These are phyloP conservation scores for Nannospalax galili DNA, from an alignment of 2,113 vertebrate genomes.

Conservation along the genomic window DNA sequence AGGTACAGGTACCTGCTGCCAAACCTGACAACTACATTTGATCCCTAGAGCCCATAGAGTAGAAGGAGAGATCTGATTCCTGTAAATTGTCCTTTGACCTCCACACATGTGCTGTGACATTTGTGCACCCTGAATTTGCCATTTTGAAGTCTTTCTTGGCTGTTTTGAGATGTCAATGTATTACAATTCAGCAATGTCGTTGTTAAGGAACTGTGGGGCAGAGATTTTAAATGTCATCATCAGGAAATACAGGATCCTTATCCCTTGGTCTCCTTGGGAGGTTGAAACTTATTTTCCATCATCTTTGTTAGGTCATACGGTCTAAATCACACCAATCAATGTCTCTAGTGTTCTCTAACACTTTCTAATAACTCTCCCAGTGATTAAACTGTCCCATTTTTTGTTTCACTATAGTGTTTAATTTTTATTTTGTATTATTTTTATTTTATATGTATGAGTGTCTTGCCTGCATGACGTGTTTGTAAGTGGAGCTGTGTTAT, in stretches of 20 bases:
- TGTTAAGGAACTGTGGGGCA: neutral
- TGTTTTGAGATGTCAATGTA: neutral
- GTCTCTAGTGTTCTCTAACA: neutral
- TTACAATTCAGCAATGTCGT: neutral
- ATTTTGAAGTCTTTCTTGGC: neutral
- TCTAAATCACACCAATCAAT: neutral
- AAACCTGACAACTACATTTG: neutral
- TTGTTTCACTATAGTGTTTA: neutral
- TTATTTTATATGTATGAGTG: too few species aligned
- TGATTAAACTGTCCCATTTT: neutral
- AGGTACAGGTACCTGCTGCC: neutral
- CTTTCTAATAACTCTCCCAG: neutral
- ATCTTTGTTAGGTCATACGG: neutral
- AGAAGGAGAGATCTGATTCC: neutral
- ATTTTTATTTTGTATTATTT: too few species aligned
- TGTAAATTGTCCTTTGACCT: neutral
- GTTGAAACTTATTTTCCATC: neutral
- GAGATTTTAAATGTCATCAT: neutral
- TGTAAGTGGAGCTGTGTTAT: too few species aligned
- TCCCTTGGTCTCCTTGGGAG: neutral
- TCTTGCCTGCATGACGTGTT: too few species aligned
- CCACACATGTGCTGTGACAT: neutral
- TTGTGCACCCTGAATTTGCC: neutral
- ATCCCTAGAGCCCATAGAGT: neutral
- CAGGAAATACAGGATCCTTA: neutral